Conservation (phyloP, 2,797 vertebrate species). For the Gobionotothen gibberifrons region DNA sequence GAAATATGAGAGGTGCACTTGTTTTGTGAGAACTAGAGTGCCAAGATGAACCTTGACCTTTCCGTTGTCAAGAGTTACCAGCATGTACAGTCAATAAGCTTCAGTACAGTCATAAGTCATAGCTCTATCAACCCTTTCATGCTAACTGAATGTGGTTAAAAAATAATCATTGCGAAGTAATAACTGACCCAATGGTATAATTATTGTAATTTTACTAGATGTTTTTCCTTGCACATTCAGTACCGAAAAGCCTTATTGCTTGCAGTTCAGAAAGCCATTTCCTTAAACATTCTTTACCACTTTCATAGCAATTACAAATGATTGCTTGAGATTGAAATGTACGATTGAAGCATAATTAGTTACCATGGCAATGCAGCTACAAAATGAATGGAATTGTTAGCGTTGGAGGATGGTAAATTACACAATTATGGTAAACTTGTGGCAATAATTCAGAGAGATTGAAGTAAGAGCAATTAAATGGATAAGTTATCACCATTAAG, state of each 20-base stretch:
- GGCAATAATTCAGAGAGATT: too few relatives aligned
- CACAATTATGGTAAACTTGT: not conserved
- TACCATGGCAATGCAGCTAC: not conserved
- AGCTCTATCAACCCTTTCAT: not conserved
- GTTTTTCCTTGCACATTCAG: not conserved
- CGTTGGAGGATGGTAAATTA: not conserved
- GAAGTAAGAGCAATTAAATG: not conserved
- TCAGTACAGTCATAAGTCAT: not conserved
- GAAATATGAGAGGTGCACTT: slow-evolving; percentile 26
- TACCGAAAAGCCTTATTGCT: not conserved
- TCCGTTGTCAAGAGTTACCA: slow-evolving; percentile 7
- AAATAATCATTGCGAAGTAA: not conserved
- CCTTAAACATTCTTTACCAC: not conserved
- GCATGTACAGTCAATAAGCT: not conserved
- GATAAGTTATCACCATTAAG: not conserved
- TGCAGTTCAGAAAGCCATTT: not conserved
- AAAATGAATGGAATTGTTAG: not conserved
- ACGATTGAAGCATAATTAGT: not conserved
- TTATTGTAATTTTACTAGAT: not conserved
- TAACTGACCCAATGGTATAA: not conserved
- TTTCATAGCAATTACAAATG: not conserved
- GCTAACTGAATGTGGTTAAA: not conserved
- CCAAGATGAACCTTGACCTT: slow-evolving; percentile 6
- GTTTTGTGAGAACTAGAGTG: slow-evolving; percentile 12
- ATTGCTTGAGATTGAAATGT: not conserved